phyloP scores from a whole-genome alignment of 1,140 invertebrate genomes.

The Galendromus occidentalis region DNA sequence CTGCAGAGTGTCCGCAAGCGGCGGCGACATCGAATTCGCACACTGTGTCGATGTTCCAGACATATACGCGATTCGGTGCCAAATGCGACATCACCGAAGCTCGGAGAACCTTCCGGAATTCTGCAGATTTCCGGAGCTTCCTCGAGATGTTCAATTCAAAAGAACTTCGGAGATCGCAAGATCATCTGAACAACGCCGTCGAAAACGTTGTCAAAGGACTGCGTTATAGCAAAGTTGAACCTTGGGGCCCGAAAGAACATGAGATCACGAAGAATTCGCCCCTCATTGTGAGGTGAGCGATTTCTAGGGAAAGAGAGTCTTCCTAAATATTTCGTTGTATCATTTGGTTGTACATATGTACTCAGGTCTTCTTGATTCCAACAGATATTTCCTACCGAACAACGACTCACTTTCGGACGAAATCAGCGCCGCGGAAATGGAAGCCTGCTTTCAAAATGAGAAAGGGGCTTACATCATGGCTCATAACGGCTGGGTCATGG shows the following conservation, averaged over 20 bases:
- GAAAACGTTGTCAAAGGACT: conserved; percentile 66
- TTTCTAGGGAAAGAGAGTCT: too few relatives aligned
- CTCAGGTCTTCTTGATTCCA: too few relatives aligned
- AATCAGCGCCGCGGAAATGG: conserved; percentile 29
- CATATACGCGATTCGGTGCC: conserved; percentile 18
- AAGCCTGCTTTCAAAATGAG: conserved; percentile 11
- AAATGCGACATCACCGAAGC: conserved; percentile 22
- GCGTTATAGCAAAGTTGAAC: conserved; percentile 54
- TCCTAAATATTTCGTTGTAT: too few relatives aligned
- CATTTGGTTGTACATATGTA: too few relatives aligned
- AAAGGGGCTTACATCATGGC: conserved; percentile 51
- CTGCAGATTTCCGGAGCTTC: conserved; percentile 43
- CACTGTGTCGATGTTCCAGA: conserved; percentile 43
- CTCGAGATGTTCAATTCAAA: conserved; percentile 51
- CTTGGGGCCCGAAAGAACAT: conserved; percentile 52
- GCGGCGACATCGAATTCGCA: background rate
- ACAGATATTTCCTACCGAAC: conserved; percentile 5
- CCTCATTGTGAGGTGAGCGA: conserved; percentile 45
- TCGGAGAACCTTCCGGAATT: conserved; percentile 39
- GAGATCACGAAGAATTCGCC: conserved; percentile 54
- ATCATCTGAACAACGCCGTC: conserved; percentile 53
- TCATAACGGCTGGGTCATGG: conserved; percentile 99
- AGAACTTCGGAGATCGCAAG: conserved; percentile 41
- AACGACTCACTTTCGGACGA: background rate
- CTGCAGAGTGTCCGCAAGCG: background rate